Evolutionary conservation across 2,113 vertebrate genomes (phyloP).

Genomic region (Bagarius yarrelli): DNA sequence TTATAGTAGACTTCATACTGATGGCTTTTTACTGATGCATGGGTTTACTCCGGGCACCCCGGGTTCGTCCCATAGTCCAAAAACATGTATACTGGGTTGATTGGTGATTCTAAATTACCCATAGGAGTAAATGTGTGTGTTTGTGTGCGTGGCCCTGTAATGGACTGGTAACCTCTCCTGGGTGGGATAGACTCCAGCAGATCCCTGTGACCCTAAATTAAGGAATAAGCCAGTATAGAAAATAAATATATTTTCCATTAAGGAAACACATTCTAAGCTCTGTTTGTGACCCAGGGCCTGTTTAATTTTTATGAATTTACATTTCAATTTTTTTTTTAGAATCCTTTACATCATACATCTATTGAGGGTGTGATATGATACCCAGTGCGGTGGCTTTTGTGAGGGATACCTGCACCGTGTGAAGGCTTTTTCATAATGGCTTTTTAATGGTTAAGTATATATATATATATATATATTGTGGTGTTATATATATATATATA

Average conservation of each 20-base stretch:
- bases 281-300: not conserved
- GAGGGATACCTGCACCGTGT: not conserved
- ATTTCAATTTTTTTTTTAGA: not conserved
- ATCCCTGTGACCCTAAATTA: too few species aligned
- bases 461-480: not conserved
- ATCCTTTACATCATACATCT: constrained; percentile 13
- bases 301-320: not conserved
- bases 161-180: too few species aligned
- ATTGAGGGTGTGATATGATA: constrained; percentile 39
- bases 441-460: constrained; percentile 16
- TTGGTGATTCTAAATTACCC: too few species aligned
- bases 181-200: too few species aligned
- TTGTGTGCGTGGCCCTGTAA: too few species aligned
- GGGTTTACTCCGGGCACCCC: too few species aligned
- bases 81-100: too few species aligned
- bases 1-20: not conserved
- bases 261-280: not conserved
- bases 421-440: not conserved
- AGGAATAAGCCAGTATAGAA: too few species aligned
- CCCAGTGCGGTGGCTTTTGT: constrained; percentile 2
- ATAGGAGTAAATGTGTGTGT: too few species aligned
- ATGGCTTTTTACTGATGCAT: not conserved
- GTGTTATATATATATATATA: not conserved
- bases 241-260: too few species aligned
- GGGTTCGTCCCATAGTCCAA: too few species aligned